Base-by-base conservation (phyloP, 2,888 invertebrate genomes). In the Oligia fasciuncula region DNA sequence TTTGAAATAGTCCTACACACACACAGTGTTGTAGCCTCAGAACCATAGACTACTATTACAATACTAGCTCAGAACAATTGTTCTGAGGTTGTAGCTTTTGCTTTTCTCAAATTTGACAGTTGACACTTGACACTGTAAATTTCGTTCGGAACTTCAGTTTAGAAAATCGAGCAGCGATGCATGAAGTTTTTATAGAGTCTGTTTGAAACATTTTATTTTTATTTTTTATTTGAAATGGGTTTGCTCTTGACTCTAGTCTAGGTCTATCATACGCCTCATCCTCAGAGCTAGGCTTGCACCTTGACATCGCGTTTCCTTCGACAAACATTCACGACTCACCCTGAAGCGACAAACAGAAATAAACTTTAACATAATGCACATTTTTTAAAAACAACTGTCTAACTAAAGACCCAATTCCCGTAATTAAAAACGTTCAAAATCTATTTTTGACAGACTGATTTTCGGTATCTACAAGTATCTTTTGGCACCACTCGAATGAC, bases 201-300 rank as follows among this genome's bases (percentile, higher is more conserved):
- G 46, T 46, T n/a, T 68, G 11, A 49, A 29, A 68, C 11, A 63
- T 29, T 62, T 35, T 60, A n/a, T n/a, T n/a, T n/a, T n/a, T n/a
- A n/a, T n/a, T n/a, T n/a, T n/a, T n/a, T n/a, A n/a, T n/a, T n/a
- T n/a, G n/a, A n/a, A n/a, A n/a, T n/a, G n/a, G n/a, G n/a, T n/a
- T n/a, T n/a, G n/a, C n/a, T n/a, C n/a, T n/a, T n/a, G n/a, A n/a
- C n/a, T n/a, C n/a, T n/a, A n/a, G n/a, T n/a, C n/a, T n/a, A n/a
- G n/a, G n/a, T n/a, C n/a, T n/a, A n/a, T 60, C 4, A n/a, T 4
- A 60, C 29, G 29, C 0, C 29, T 29, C n/a, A 80, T 74, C 54
- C 65, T 67, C 29, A n/a, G 13, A 62, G n/a, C 68, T 73, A 75
- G 54, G 65, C 60, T 75, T 68, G 43, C 40, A 81, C 85, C 65